Conservation (phyloP, 2,888 invertebrate species). For the Penaeus monodon region DNA sequence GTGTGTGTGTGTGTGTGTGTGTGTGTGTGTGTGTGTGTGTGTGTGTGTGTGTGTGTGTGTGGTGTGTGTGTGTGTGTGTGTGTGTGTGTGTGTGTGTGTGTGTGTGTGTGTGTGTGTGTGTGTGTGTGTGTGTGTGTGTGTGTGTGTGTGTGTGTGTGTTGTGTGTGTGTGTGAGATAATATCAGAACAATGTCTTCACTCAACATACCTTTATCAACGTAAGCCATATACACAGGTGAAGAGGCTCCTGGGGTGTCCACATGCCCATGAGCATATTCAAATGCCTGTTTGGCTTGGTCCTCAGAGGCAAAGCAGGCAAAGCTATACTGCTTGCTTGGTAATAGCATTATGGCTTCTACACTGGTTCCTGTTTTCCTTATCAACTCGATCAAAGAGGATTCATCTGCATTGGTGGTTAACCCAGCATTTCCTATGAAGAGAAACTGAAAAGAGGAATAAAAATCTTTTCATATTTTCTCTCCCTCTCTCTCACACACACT, state of each 20-base stretch:
- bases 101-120: too few species aligned
- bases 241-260: conserved; percentile 30
- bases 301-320: conserved; percentile 50
- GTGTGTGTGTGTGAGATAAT: not conserved
- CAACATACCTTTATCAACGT: conserved; percentile 40
- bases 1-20: too few species aligned
- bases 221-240: conserved; percentile 52
- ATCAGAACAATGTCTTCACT: not conserved
- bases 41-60: too few species aligned
- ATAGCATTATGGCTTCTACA: conserved; percentile 40
- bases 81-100: not conserved
- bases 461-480: not conserved
- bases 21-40: too few species aligned
- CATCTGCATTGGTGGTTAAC: conserved; percentile 58
- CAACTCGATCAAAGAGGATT: conserved; percentile 48
- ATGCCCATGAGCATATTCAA: conserved; percentile 33
- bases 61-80: too few species aligned
- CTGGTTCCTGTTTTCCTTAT: conserved; percentile 38
- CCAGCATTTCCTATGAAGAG: conserved; percentile 61
- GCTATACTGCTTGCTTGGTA: conserved; percentile 59
- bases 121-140: too few species aligned
- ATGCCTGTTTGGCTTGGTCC: conserved; percentile 21
- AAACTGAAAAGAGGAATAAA: conserved; percentile 34
- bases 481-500: not conserved
- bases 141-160: too few species aligned